These are phyloP conservation scores for Charanyca ferruginea DNA, from an alignment of 2,888 invertebrate species.

Conservation along the genomic window DNA sequence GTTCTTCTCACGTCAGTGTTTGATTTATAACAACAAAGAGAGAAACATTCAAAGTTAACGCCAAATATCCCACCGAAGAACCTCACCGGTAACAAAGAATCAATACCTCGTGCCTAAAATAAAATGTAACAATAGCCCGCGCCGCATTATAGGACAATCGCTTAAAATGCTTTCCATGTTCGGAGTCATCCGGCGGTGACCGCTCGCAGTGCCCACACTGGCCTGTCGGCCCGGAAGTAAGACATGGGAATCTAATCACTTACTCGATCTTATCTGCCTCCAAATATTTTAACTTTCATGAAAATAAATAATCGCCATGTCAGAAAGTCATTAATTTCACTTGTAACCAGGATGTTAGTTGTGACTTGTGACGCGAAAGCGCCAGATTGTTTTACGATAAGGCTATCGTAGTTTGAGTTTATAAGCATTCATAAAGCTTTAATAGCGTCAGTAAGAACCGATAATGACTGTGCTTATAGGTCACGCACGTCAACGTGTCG, in stretches of 20 bases:
- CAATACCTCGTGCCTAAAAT: slow-evolving; percentile 84
- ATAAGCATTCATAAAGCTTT: slow-evolving; percentile 64
- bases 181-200: slow-evolving; percentile 83
- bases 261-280: slow-evolving; percentile 76
- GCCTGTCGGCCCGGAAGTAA: slow-evolving; percentile 79
- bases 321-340: slow-evolving; percentile 83
- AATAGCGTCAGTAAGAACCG: slow-evolving; percentile 58
- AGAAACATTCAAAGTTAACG: slow-evolving; percentile 17
- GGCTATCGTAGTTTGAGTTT: slow-evolving; percentile 69
- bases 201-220: slow-evolving; percentile 65
- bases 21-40: slow-evolving; percentile 4
- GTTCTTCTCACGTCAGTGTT: not conserved
- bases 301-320: slow-evolving; percentile 73
- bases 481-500: slow-evolving; percentile 36
- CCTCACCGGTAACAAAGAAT: slow-evolving; percentile 68
- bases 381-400: slow-evolving; percentile 76
- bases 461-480: slow-evolving; percentile 44
- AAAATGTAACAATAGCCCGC: slow-evolving; percentile 83
- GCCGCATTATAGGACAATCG: slow-evolving; percentile 80
- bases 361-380: slow-evolving; percentile 73
- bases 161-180: slow-evolving; percentile 91
- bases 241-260: slow-evolving; percentile 82
- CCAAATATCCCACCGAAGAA: slow-evolving; percentile 35
- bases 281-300: slow-evolving; percentile 74
- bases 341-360: slow-evolving; percentile 80